A percentile compares a stretch with the other conserved stretches of the same genome.
Conservation (phyloP, 2,113 vertebrate species). For the Trochalopteron elliotii region DNA sequence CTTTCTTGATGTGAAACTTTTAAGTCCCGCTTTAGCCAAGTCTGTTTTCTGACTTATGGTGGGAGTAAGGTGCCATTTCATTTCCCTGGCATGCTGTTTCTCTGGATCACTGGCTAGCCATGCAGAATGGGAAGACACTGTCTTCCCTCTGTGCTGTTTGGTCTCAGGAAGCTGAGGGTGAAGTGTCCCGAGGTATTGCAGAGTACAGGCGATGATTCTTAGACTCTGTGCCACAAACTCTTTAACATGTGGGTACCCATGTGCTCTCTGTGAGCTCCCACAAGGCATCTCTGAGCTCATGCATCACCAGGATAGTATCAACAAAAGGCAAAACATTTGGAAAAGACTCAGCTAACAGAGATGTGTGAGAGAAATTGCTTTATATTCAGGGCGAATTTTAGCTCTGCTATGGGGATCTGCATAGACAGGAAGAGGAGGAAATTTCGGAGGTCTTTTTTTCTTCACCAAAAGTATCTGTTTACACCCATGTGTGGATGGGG, state of each 20-base stretch:
- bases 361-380: neutral
- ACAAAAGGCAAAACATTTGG: neutral
- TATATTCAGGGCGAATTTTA: neutral
- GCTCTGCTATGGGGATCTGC: neutral
- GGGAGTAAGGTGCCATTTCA: constrained; percentile 5
- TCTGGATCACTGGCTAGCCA: neutral
- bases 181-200: neutral
- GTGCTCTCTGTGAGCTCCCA: neutral
- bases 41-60: neutral
- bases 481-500: constrained; percentile 39
- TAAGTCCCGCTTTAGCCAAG: neutral
- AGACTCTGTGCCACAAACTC: neutral
- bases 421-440: neutral
- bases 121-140: neutral
- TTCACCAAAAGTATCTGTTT: constrained; percentile 40
- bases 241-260: neutral
- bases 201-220: neutral
- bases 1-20: neutral
- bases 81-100: neutral
- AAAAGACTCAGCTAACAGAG: neutral
- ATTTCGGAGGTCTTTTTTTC: neutral
- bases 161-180: neutral
- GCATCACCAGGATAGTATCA: neutral
- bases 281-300: neutral
- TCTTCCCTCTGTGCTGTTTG: fast-evolving